Evolutionary conservation across 2,797 vertebrate genomes (phyloP).

Genomic region (Allobates femoralis): DNA sequence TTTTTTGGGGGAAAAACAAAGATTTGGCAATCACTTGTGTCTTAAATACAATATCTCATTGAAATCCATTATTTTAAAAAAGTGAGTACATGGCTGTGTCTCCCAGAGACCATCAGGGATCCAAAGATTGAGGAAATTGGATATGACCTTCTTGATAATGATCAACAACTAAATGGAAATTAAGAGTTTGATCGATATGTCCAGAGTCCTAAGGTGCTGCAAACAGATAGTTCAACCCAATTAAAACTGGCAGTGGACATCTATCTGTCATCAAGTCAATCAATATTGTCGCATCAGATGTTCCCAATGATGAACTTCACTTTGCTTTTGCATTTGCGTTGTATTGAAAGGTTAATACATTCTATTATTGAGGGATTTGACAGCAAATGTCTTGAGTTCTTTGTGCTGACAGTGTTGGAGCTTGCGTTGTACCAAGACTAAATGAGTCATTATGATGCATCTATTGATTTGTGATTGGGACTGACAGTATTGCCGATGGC

Average conservation of each 20-base stretch:
- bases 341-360: not conserved
- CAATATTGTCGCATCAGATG: not conserved
- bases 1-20: too few relatives aligned
- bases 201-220: not conserved
- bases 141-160: not conserved
- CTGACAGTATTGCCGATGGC: not conserved
- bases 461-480: conserved; percentile 36
- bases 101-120: too few relatives aligned
- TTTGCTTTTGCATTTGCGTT: not conserved
- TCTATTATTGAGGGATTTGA: not conserved
- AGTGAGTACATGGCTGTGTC: too few relatives aligned
- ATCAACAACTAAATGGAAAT: not conserved
- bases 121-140: too few relatives aligned
- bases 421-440: not conserved
- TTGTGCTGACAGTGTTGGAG: not conserved
- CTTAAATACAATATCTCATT: too few relatives aligned
- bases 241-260: not conserved
- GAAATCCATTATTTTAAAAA: too few relatives aligned
- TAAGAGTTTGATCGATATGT: not conserved
- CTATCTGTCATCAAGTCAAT: not conserved
- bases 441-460: conserved; percentile 28
- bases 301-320: not conserved
- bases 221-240: not conserved
- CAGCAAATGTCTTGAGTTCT: not conserved
- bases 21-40: too few relatives aligned